A percentile compares a stretch with the other conserved stretches of the same genome.
phyloP scores from a whole-genome alignment of 2,113 vertebrate species.

The Silurus meridionalis region DNA sequence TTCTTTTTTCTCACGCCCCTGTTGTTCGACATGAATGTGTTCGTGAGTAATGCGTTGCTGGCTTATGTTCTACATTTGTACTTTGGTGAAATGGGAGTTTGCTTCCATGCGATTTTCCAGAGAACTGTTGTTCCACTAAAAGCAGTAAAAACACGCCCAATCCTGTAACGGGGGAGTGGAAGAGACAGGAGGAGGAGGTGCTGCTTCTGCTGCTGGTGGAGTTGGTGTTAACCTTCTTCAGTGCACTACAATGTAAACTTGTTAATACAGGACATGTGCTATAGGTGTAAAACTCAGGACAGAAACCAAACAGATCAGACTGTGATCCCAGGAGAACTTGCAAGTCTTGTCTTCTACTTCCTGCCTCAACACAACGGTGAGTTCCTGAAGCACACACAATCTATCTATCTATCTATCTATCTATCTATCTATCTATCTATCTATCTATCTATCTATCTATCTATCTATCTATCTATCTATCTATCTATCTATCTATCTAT shows the following conservation, averaged over 20 bases:
- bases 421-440: too few relatives aligned
- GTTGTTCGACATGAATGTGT: too few relatives aligned
- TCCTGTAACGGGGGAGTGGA: too few relatives aligned
- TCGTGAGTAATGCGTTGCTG: too few relatives aligned
- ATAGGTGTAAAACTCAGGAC: neutral
- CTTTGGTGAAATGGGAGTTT: too few relatives aligned
- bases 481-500: too few relatives aligned
- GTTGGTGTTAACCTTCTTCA: neutral
- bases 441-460: too few relatives aligned
- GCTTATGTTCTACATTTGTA: too few relatives aligned
- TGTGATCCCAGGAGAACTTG: neutral
- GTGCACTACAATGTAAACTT: neutral
- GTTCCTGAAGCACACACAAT: neutral
- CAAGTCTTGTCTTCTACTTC: neutral
- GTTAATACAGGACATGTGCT: neutral
- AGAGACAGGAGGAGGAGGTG: neutral
- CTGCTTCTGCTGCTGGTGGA: too few relatives aligned
- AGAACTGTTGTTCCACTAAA: conserved; percentile 35
- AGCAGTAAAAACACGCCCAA: conserved; percentile 4
- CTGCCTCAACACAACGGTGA: neutral
- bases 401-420: too few relatives aligned
- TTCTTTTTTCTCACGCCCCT: too few relatives aligned
- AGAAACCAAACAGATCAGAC: neutral
- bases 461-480: too few relatives aligned
- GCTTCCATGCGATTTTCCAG: neutral